These are phyloP conservation scores for Dolichoris vasculosae DNA, from an alignment of 1,140 invertebrate genomes.

Conservation along the genomic window DNA sequence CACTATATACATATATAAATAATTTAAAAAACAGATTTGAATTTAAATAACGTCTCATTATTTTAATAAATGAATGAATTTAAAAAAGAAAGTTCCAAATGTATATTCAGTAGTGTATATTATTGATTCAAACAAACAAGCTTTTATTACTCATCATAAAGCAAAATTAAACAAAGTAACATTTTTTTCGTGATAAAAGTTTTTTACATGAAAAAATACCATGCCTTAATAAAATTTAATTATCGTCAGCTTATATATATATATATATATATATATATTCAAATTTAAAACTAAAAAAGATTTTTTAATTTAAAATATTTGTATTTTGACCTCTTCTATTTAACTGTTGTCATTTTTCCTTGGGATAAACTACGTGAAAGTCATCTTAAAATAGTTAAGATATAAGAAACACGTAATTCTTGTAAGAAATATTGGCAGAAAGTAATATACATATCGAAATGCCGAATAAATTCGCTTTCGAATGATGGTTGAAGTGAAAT, in stretches of 20 bases:
- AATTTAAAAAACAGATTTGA: neutral
- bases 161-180: neutral
- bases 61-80: neutral
- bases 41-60: neutral
- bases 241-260: neutral
- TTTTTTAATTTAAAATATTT: neutral
- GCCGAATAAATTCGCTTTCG: neutral
- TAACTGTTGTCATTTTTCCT: neutral
- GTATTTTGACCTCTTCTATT: conserved; percentile 12
- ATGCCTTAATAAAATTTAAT: conserved; percentile 9
- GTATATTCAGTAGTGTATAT: neutral
- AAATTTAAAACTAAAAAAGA: conserved; percentile 5
- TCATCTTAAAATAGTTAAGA: conserved; percentile 43
- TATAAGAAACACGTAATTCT: neutral
- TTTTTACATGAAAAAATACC: neutral
- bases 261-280: neutral
- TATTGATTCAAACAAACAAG: neutral
- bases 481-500: neutral
- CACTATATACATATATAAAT: neutral
- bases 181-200: neutral
- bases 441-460: neutral
- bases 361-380: neutral
- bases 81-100: neutral
- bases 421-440: neutral
- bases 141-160: neutral